phyloP scores from a whole-genome alignment of 2,888 invertebrate genomes.

The Tiliacea citrago region DNA sequence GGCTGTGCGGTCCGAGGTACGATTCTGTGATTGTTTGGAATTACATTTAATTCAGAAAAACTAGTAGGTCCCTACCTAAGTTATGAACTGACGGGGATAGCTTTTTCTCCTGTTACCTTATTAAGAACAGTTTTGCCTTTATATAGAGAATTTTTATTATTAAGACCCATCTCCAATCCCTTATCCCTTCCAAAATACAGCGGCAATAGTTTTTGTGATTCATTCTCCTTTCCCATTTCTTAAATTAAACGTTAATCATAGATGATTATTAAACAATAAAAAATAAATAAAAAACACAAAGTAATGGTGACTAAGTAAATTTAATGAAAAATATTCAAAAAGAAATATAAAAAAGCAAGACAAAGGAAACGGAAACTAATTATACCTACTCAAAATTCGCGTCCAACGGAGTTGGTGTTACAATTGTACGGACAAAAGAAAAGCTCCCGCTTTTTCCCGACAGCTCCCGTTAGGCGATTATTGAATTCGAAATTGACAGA shows the following conservation, averaged over 20 bases:
- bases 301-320: conserved; percentile 53
- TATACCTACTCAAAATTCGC: conserved; percentile 54
- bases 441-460: conserved; percentile 20
- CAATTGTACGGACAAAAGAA: conserved; percentile 62
- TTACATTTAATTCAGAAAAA: not conserved
- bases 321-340: conserved; percentile 55
- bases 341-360: conserved; percentile 50
- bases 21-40: not conserved
- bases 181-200: not conserved
- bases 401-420: conserved; percentile 41
- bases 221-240: not conserved
- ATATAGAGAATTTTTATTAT: conserved; percentile 5
- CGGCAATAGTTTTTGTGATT: not conserved
- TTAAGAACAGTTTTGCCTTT: not conserved
- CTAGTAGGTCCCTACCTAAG: not conserved
- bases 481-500: conserved; percentile 39
- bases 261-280: conserved; percentile 48
- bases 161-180: not conserved
- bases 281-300: conserved; percentile 40
- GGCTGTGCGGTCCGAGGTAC: not conserved
- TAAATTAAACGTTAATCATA: conserved; percentile 26
- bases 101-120: too few species aligned
- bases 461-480: conserved; percentile 33
- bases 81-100: not conserved
- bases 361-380: conserved; percentile 61